Evolutionary conservation across 30 jellyfish, hydroid and myxozoan genomes (phyloP), one percentile per base, ranked within the genome.

Genomic region (Clytia hemisphaerica): DNA sequence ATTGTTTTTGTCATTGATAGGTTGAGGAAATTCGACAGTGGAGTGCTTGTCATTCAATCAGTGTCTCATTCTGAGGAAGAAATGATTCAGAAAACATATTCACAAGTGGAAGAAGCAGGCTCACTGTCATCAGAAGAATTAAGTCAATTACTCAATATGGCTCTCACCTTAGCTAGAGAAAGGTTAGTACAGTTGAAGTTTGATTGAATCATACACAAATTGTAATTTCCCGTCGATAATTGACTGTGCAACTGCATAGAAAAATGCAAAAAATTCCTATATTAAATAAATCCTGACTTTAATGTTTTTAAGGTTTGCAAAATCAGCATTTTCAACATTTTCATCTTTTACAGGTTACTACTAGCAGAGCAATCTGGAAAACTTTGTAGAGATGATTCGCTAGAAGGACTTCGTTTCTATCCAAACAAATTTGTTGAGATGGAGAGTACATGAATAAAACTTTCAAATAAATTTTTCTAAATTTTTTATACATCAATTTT

Each of bases 351-450:
- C 71, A 90, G 98, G 72, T 67, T 90, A 33, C 76, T 90, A 46
- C 58, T 71, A 27, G 92, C 95, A 3, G 98, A 90, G 62, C 76
- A 69, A 36, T 61, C 42, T 54, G 98, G 98, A 38, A 58, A 81
- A 44, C 76, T 90, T 9, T 90, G 98, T 46, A 72, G 98, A 40
- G 98, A 90, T 63, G 98, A 90, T 82, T 90, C 95, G 0, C 65
- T 90, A 1, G 95, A 83, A 76, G 98, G 98, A 34, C 82, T 90
- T 12, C 49, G 95, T 58, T 90, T 90, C 76, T 90, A 81, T 64
- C 95, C 95, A 24, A 90, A 90, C 53, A 83, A 63, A 69, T 90
- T 90, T 71, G 58, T 37, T 30, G 62, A 31, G n/a, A n/a, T n/a
- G n/a, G n/a, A n/a, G n/a, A n/a, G n/a, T n/a, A n/a, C n/a, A n/a